Conservation (phyloP, 2,113 vertebrate species). For the Xiphophorus couchianus region DNA sequence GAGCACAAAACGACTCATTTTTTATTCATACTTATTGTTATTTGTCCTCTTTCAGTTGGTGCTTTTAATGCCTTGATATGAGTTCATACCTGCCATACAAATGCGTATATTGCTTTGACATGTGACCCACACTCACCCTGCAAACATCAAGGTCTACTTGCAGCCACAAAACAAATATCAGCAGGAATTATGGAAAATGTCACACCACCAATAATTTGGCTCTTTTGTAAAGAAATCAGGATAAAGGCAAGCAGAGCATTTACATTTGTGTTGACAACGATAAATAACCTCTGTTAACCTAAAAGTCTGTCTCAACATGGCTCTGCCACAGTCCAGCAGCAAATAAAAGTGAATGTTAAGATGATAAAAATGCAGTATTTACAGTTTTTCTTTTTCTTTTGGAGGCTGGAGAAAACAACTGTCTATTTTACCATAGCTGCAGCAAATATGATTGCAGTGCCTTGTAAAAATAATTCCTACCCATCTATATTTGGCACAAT, state of each 20-base stretch:
- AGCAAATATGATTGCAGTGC: background rate
- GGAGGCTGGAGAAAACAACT: background rate
- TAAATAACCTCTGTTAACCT: background rate
- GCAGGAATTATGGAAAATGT: background rate
- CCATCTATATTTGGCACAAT: background rate
- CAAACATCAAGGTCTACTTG: background rate
- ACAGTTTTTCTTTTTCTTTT: background rate
- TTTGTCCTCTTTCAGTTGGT: background rate
- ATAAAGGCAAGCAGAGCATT: background rate
- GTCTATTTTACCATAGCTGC: background rate
- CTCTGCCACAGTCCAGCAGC: background rate
- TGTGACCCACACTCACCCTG: background rate
- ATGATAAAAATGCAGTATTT: background rate
- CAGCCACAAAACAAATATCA: conserved; percentile 12
- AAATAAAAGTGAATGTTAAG: background rate
- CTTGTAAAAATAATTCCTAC: too few species aligned
- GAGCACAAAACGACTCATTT: conserved; percentile 24
- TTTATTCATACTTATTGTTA: background rate
- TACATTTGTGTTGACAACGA: conserved; percentile 1
- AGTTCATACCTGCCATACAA: background rate
- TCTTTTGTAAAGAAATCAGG: background rate
- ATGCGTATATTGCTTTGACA: background rate
- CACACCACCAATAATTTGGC: background rate
- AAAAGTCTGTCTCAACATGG: background rate
- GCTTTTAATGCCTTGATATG: background rate